Base-by-base conservation (phyloP, 2,888 invertebrate genomes). In the Elegia similella region DNA sequence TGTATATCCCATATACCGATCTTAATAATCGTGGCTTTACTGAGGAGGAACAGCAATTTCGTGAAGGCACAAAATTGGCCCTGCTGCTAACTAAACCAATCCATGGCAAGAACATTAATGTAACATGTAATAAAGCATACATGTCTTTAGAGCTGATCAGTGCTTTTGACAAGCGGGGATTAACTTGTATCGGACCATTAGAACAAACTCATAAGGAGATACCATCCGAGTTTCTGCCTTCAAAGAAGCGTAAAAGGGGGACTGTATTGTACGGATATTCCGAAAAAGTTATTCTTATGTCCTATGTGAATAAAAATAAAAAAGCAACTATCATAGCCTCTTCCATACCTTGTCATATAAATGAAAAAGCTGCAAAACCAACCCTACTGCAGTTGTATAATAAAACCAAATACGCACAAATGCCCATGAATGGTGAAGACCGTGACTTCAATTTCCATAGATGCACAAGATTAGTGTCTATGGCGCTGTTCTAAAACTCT, bases 101-200 rank as follows among this genome's bases (percentile, higher is more conserved):
- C n/a, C 34, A 53, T 55, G 52, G 52, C 42, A 63, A 52, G 15
- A 62, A 65, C 17, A 48, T 30, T 32, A 62, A 61, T 53, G 56
- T 62, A n/a, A 64, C 61, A 15, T 55, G 52, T 32, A 60, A 60
- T 53, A 62, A 62, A 30, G 57, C 59, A 55, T 61, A 57, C 56
- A 52, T 56, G 16, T 62, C 62, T 32, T 59, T 63, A 16, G 58
- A 62, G 52, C 30, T 63, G n/a, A 55, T 62, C 29, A 38, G 62
- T 16, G 57, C 42, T 42, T 56, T 64, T n/a, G 58, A 48, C 10
- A 44, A 58, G 44, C 43, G 52, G 53, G 56, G 58, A 32, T 23
- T 60, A 30, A 59, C 59, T 44, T 55, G 54, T 54, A 52, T 61
- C 6, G 60, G 60, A 1, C 53, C 56, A 2, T 15, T 59, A 23